Evolutionary conservation across 2,888 invertebrate species (phyloP).

Genomic region (Tenthredo distinguenda): DNA sequence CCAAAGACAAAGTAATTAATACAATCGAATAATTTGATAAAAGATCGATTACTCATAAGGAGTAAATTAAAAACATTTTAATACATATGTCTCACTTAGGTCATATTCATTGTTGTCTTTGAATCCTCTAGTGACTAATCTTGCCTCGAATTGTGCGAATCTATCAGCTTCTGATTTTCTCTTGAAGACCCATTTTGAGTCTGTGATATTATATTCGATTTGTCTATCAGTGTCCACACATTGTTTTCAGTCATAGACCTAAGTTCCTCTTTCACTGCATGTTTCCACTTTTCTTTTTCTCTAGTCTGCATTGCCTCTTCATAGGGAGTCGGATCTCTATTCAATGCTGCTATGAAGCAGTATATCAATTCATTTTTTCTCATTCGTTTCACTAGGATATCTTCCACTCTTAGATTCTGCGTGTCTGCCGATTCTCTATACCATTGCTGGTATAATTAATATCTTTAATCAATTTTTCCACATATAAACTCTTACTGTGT

Average conservation of each 20-base stretch:
- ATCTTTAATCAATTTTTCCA: too few species aligned
- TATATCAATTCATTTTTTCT: neutral
- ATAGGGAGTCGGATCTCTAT: neutral
- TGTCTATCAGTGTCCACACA: conserved; percentile 56
- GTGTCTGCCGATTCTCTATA: too few species aligned
- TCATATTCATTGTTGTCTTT: conserved; percentile 56
- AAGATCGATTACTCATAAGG: too few species aligned
- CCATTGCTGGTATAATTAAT: too few species aligned
- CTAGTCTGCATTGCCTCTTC: neutral
- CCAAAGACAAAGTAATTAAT: too few species aligned
- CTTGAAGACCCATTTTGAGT: too few species aligned
- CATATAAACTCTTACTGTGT: too few species aligned
- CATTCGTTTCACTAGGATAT: neutral
- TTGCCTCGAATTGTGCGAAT: too few species aligned
- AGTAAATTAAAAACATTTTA: too few species aligned
- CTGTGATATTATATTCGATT: conserved; percentile 21
- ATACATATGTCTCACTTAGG: conserved; percentile 52
- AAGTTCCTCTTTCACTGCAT: conserved; percentile 58
- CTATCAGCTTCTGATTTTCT: too few species aligned
- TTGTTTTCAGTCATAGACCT: conserved; percentile 59
- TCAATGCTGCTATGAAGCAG: neutral
- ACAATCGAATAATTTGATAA: too few species aligned
- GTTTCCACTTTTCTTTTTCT: conserved; percentile 42
- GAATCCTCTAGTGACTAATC: conserved; percentile 52
- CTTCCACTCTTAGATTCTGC: neutral